Base-by-base conservation (phyloP, 2,888 invertebrate species). In the Cheilosia pagana region DNA sequence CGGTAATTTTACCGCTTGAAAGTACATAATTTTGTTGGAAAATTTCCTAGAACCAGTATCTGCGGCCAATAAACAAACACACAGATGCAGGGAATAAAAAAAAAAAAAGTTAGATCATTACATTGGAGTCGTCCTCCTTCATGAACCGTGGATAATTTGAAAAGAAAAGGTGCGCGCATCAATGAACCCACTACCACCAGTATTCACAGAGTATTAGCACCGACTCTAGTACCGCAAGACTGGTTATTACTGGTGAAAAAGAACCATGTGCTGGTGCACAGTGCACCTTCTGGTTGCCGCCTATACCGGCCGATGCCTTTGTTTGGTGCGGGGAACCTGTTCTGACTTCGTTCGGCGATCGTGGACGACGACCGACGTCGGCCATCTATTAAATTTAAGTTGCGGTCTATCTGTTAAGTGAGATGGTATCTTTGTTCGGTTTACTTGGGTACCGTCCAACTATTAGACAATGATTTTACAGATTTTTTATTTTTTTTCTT, bases 401-500 rank as follows among this genome's bases (percentile, higher is more conserved):
- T 71, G 85, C 70, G 79, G 79, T 85, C 59, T 79, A 83, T 83
- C 83, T 79, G 78, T 70, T 78, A 85, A 81, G 85, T 71, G 71
- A 76, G 85, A 85, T 85, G 48, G 81, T 71, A 85, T 85, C 81
- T 74, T 16, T 50, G 70, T 75, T 63, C 57, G 63, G 60, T 53
- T 74, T 59, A 53, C 55, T 68, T 63, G 48, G 74, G 59, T 70
- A 43, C 52, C 65, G 35, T 39, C 65, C 75, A 71, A 68, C 65
- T 78, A 83, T 83, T 83, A 83, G 78, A 83, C 68, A 78, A 78
- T 70, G 83, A 83, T 70, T 75, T 75, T 78, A 43, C 68, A 78
- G 77, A 57, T 63, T 70, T 8, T 52, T 41, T 39, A 52, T 14
- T 16, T 25, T 41, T 41, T 52, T 45, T 23, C 8, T 16, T 43